Evolutionary conservation across 1,140 invertebrate species (phyloP).

Genomic region (Lepidurus packardi): DNA sequence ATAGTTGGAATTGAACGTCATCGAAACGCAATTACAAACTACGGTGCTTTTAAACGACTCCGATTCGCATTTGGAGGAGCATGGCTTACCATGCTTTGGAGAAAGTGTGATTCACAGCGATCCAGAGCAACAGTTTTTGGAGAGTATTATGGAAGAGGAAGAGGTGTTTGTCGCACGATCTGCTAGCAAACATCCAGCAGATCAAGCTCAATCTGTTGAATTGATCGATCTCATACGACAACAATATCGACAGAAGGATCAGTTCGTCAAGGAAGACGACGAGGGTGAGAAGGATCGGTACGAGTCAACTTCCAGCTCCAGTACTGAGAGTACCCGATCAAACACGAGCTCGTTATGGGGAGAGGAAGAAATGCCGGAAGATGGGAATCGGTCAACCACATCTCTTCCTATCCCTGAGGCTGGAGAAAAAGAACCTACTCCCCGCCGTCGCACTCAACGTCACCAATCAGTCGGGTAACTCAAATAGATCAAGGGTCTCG

Average conservation of each 20-base stretch:
- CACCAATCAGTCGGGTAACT: slow-evolving; percentile 9
- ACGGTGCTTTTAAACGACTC: background rate
- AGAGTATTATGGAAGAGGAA: slow-evolving; percentile 26
- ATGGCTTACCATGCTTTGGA: slow-evolving; percentile 14
- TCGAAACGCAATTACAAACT: background rate
- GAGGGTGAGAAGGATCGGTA: background rate
- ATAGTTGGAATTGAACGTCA: background rate
- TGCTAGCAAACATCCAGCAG: background rate
- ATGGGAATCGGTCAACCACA: background rate
- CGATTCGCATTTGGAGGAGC: slow-evolving; percentile 23
- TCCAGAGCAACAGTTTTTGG: background rate
- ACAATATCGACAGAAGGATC: slow-evolving; percentile 12
- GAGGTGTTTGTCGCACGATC: background rate
- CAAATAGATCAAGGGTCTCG: too few species aligned
- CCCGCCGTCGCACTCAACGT: slow-evolving; percentile 26
- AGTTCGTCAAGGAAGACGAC: slow-evolving; percentile 13
- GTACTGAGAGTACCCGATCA: background rate
- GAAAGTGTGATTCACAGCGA: slow-evolving; percentile 27
- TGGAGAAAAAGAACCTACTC: background rate
- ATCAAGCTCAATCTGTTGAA: background rate
- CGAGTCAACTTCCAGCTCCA: background rate
- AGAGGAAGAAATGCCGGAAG: background rate
- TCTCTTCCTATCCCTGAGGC: background rate
- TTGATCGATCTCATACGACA: background rate
- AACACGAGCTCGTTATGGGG: background rate